These are phyloP conservation scores for Elysia crispata DNA, from an alignment of 2,888 invertebrate species.

Conservation along the genomic window DNA sequence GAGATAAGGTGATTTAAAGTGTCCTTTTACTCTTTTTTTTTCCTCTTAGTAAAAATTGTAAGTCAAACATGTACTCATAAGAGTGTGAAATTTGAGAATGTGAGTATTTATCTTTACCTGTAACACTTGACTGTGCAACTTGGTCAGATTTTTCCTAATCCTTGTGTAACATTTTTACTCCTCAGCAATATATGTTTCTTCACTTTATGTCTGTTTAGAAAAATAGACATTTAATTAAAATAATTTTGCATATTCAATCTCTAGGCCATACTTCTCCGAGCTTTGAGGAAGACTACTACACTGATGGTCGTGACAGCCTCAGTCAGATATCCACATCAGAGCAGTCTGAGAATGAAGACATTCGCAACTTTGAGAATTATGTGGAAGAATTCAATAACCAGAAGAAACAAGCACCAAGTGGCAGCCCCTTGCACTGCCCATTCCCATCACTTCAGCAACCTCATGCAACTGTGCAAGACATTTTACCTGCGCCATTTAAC, in stretches of 20 bases:
- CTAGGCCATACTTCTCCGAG: slow-evolving; percentile 59
- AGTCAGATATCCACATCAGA: slow-evolving; percentile 71
- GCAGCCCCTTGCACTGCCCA: slow-evolving; percentile 61
- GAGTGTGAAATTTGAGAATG: too few relatives aligned
- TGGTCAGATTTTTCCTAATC: too few relatives aligned
- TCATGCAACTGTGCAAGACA: not conserved
- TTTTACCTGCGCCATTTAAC: not conserved
- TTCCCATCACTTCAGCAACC: slow-evolving; percentile 43
- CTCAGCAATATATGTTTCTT: not conserved
- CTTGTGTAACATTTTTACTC: not conserved
- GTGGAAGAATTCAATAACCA: slow-evolving; percentile 65
- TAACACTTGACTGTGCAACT: too few relatives aligned
- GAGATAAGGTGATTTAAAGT: too few relatives aligned
- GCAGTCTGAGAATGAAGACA: slow-evolving; percentile 71
- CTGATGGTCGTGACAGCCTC: slow-evolving; percentile 69
- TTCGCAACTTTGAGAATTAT: slow-evolving; percentile 69
- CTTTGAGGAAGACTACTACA: slow-evolving; percentile 69
- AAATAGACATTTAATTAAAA: not conserved
- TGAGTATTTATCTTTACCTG: too few relatives aligned
- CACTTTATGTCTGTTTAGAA: not conserved
- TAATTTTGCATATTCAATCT: not conserved
- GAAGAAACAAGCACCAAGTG: slow-evolving; percentile 47
- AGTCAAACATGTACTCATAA: too few relatives aligned
- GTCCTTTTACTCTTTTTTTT: too few relatives aligned
- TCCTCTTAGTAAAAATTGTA: too few relatives aligned